These are phyloP conservation scores for Anniella stebbinsi DNA, from an alignment of 2,797 vertebrate species.

Conservation along the genomic window DNA sequence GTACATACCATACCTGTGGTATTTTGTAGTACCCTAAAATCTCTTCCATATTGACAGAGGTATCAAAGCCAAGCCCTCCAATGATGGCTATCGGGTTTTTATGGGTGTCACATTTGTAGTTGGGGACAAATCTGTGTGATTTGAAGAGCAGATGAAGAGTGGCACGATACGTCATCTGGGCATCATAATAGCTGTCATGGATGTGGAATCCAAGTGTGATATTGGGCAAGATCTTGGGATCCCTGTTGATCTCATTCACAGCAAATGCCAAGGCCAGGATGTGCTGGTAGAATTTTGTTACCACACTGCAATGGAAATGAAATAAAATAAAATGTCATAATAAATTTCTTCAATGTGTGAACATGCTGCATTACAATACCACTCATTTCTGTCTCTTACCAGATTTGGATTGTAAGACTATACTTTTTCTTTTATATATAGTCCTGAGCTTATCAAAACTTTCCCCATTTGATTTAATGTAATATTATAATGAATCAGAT, in stretches of 20 bases:
- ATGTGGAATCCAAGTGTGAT: neutral
- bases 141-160: conserved; percentile 4
- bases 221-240: neutral
- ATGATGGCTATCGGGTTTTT: neutral
- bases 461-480: too few relatives aligned
- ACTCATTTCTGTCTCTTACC: too few relatives aligned
- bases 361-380: too few relatives aligned
- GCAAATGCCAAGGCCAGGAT: neutral
- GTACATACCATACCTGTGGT: neutral
- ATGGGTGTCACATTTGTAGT: neutral
- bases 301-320: neutral
- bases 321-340: too few relatives aligned
- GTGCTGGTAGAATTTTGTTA: conserved; percentile 1
- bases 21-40: neutral
- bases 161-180: neutral
- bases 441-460: too few relatives aligned
- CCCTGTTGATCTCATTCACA: neutral
- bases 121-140: neutral
- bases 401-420: too few relatives aligned
- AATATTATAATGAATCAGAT: too few relatives aligned
- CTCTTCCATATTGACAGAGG: neutral
- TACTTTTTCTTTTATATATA: too few relatives aligned
- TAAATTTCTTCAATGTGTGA: too few relatives aligned
- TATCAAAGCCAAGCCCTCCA: neutral
- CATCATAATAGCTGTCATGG: neutral